Percentiles rank a stretch among this genome's conserved stretches.
These are phyloP conservation scores for Pantala flavescens DNA, from an alignment of 1,140 invertebrate species.

Conservation along the genomic window DNA sequence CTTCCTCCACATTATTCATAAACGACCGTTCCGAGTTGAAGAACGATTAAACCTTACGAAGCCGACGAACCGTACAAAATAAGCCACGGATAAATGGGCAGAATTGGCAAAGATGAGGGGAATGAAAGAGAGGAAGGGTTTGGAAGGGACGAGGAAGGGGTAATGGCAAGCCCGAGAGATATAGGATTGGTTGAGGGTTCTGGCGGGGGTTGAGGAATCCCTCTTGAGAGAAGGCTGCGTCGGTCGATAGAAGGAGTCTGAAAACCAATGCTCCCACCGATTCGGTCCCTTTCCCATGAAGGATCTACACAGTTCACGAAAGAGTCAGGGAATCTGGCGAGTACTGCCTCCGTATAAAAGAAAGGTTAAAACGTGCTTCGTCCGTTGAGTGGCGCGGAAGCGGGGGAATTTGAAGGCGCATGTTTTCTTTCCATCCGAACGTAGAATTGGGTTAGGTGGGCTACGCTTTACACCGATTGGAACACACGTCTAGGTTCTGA, in stretches of 20 bases:
- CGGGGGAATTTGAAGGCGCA: too few relatives aligned
- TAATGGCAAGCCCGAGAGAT: not conserved
- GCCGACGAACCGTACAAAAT: not conserved
- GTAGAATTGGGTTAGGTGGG: too few relatives aligned
- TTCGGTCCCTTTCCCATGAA: not conserved
- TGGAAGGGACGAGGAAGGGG: not conserved
- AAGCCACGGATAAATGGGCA: not conserved
- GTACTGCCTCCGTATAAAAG: too few relatives aligned
- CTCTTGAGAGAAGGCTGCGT: not conserved
- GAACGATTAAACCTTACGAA: not conserved
- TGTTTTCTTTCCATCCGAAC: too few relatives aligned
- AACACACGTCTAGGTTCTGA: too few relatives aligned
- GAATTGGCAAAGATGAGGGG: not conserved
- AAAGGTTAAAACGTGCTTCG: too few relatives aligned
- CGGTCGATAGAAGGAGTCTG: not conserved
- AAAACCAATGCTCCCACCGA: slow-evolving; percentile 1
- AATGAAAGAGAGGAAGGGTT: not conserved
- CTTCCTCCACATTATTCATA: too few relatives aligned
- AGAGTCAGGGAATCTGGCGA: too few relatives aligned
- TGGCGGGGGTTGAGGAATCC: not conserved
- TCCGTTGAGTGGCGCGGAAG: too few relatives aligned
- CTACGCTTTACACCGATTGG: too few relatives aligned
- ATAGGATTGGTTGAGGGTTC: not conserved
- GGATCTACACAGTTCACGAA: not conserved
- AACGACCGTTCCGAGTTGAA: too few relatives aligned